A percentile compares a stretch with the other conserved stretches of the same genome.
Evolutionary conservation across 2,888 invertebrate genomes (phyloP).

Genomic region (Ptilodon capucinus): DNA sequence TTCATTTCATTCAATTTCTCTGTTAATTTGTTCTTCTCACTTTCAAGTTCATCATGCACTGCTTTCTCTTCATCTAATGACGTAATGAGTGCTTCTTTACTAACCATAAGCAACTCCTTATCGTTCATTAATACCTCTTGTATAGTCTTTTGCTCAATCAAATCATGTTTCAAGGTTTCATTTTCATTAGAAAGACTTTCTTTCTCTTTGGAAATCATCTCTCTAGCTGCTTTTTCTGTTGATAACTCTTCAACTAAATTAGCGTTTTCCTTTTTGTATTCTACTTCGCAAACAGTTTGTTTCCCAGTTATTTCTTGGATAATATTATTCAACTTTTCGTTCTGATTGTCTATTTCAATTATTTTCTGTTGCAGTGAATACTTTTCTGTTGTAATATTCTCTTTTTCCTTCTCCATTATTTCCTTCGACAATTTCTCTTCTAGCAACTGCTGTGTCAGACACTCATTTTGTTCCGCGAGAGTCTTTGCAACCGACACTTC

Average conservation of each 20-base stretch:
- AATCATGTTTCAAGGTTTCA: constrained; percentile 15
- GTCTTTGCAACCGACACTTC: constrained; percentile 20
- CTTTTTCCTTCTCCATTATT: constrained; percentile 43
- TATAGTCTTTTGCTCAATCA: constrained; percentile 12
- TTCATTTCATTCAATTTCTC: constrained; percentile 31
- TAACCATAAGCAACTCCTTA: constrained; percentile 25
- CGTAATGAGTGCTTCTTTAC: constrained; percentile 33
- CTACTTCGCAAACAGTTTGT: constrained; percentile 13
- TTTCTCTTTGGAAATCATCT: constrained; percentile 17
- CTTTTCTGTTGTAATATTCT: constrained; percentile 29
- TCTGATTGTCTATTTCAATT: constrained; percentile 9
- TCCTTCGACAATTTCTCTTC: constrained; percentile 46
- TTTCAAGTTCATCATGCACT: constrained; percentile 34
- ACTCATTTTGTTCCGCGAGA: constrained; percentile 39
- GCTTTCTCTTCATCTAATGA: constrained; percentile 36
- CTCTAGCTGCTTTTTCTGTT: constrained; percentile 15
- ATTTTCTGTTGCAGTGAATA: constrained; percentile 25
- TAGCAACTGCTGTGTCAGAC: constrained; percentile 43
- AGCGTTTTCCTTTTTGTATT: constrained; percentile 8
- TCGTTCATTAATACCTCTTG: constrained; percentile 26
- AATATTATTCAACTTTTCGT: constrained; percentile 16
- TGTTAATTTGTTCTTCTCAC: constrained; percentile 30
- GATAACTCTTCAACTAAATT: constrained; percentile 16
- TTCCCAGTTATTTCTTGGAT: constrained; percentile 15
- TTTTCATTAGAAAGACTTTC: constrained; percentile 18